Evolutionary conservation across 2,888 invertebrate species (phyloP).

Genomic region (Mythimna loreyi): DNA sequence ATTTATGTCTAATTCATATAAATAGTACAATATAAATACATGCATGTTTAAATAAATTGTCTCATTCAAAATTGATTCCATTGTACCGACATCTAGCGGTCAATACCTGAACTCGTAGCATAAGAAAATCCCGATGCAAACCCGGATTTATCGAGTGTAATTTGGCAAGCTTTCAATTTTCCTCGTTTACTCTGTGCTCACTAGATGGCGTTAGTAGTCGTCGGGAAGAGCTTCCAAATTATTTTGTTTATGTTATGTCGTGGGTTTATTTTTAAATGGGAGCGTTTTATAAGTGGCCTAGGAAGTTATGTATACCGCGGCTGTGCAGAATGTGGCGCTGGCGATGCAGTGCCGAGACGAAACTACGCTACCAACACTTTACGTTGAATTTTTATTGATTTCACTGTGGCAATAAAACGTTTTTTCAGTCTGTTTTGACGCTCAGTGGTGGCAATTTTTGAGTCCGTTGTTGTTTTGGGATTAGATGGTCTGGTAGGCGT

Average conservation of each 20-base stretch:
- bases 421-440: slow-evolving; percentile 67
- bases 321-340: slow-evolving; percentile 73
- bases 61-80: slow-evolving; percentile 18
- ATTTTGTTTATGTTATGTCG: slow-evolving; percentile 81
- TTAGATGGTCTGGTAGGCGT: slow-evolving; percentile 46
- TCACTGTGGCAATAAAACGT: slow-evolving; percentile 67
- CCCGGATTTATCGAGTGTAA: slow-evolving; percentile 42
- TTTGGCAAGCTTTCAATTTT: slow-evolving; percentile 76
- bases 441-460: slow-evolving; percentile 68
- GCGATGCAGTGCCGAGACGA: slow-evolving; percentile 73
- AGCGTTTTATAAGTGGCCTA: slow-evolving; percentile 88
- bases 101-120: slow-evolving; percentile 43
- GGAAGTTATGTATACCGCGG: slow-evolving; percentile 81
- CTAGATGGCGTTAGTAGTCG: slow-evolving; percentile 78
- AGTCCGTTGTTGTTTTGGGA: slow-evolving; percentile 55
- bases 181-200: slow-evolving; percentile 62
- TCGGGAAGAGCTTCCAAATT: slow-evolving; percentile 54
- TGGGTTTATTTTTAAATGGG: slow-evolving; percentile 86
- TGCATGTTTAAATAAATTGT: slow-evolving; percentile 12
- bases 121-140: slow-evolving; percentile 56
- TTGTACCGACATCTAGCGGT: slow-evolving; percentile 65
- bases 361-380: slow-evolving; percentile 69
- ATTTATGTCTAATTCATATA: slow-evolving; percentile 43
- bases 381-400: slow-evolving; percentile 70
- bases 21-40: slow-evolving; percentile 39